Evolutionary conservation across 2,888 invertebrate species (phyloP), one percentile per base, ranked within the genome.

Genomic region (Ariolimax columbianus): DNA sequence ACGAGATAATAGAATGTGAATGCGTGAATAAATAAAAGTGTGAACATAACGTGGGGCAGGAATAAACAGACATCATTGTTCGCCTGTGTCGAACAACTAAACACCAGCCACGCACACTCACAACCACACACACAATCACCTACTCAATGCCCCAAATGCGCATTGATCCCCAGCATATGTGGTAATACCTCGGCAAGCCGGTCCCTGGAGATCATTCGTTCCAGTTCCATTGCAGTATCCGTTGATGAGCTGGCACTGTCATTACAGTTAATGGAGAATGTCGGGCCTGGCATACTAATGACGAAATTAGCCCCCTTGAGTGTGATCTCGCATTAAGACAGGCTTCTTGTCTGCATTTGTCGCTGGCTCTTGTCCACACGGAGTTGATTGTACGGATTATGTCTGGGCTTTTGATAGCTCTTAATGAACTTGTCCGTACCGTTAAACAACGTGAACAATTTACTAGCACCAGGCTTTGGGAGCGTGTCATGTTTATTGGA

Each of bases 231-330:
- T 19, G 19, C 70, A 23, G 38, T 7, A 6, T 23, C 3, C 4
- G 70, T 36, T 70, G 70, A 70, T 70, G 70, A 70, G 23, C 40
- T 6, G 38, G 23, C 23, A 26, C 38, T 7, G 19, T 38, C 40
- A 40, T 70, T 40, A 36, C 70, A 70, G 70, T 70, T 70, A 70
- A 70, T 70, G n/a, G 40, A 40, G 23, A 23, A 70, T 70, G 14
- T 38, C 70, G 40, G 19, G 26, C 38, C 23, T 70, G 40, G 70
- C 17, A 70, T 70, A 70, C 70, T 70, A 70, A 70, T 70, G 70
- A 38, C 23, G 14, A 23, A 6, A 36, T 36, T 38, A 36, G 19
- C 19, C 23, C 14, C 7, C 6, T 23, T 38, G 38, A 26, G 23
- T 70, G 70, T 70, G 70, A 38, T 70, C 70, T 40, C 19, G 40